phyloP scores from a whole-genome alignment of 2,113 vertebrate genomes.

The Dromaius novaehollandiae region DNA sequence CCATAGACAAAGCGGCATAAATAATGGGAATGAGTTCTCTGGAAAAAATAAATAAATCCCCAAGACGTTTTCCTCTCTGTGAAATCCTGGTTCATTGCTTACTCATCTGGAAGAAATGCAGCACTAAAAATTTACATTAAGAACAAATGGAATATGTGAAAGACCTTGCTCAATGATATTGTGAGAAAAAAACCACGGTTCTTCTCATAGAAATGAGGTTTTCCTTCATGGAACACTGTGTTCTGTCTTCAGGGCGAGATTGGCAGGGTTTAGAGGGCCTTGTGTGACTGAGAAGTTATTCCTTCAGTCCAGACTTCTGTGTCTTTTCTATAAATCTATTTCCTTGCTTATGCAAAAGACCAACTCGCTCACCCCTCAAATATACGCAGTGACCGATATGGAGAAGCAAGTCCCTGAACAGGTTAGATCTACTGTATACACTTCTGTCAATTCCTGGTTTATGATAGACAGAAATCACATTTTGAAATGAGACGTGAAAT shows the following conservation, averaged over 20 bases:
- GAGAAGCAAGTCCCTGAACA: background rate
- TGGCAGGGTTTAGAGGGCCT: background rate
- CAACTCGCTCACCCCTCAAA: background rate
- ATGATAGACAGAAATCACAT: background rate
- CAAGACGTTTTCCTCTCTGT: conserved; percentile 20
- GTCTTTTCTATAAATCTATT: background rate
- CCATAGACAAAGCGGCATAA: background rate
- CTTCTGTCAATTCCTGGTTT: background rate
- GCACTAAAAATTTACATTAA: conserved; percentile 19
- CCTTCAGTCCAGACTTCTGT: background rate
- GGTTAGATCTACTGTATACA: background rate
- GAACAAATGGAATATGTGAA: conserved; percentile 24
- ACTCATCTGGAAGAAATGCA: conserved; percentile 65
- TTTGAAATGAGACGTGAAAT: background rate
- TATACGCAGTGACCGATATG: background rate
- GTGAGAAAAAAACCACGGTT: background rate
- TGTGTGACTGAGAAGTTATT: background rate
- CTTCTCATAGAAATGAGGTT: background rate
- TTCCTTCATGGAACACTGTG: background rate
- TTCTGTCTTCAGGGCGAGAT: background rate
- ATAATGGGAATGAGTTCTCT: background rate
- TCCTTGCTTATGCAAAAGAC: background rate
- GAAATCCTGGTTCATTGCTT: conserved; percentile 43
- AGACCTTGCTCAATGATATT: background rate
- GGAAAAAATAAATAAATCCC: background rate